Evolutionary conservation across 2,797 vertebrate species (phyloP).

Genomic region (Tympanoctomys barrerae): DNA sequence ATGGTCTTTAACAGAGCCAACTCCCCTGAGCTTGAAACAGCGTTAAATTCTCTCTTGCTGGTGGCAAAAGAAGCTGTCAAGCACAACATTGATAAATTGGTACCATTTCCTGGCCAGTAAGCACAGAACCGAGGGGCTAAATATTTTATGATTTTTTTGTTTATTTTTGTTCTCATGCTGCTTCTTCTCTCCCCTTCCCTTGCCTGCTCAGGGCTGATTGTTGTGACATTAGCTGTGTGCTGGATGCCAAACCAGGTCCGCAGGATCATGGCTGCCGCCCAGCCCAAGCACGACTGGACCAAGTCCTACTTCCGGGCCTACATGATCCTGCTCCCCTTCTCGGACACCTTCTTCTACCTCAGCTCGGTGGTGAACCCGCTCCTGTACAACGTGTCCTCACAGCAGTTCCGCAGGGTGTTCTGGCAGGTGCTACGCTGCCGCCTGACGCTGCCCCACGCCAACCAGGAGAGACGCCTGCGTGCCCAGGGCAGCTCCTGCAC

Average conservation of each 20-base stretch:
- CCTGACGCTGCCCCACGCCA: conserved; percentile 92
- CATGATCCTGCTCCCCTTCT: conserved; percentile 92
- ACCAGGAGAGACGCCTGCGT: conserved; percentile 88
- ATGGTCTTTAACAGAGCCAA: conserved; percentile 80
- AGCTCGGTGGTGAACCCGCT: conserved; percentile 98
- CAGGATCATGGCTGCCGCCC: conserved; percentile 93
- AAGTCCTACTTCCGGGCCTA: conserved; percentile 91
- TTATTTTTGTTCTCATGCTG: conserved; percentile 15
- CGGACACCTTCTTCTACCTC: conserved; percentile 96
- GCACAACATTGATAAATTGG: conserved; percentile 81
- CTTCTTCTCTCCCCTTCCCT: neutral
- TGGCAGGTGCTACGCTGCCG: conserved; percentile 94
- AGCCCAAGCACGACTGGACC: conserved; percentile 93
- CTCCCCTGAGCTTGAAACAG: conserved; percentile 80
- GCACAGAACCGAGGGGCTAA: conserved; percentile 76
- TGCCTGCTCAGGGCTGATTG: conserved; percentile 92
- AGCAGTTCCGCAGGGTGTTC: conserved; percentile 95
- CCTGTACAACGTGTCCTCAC: conserved; percentile 96
- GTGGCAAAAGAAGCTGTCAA: conserved; percentile 84
- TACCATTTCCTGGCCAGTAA: conserved; percentile 82
- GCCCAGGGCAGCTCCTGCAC: conserved; percentile 54
- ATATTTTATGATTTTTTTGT: conserved; percentile 49
- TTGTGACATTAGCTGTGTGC: conserved; percentile 93
- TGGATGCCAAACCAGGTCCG: conserved; percentile 97
- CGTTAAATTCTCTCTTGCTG: conserved; percentile 68